A percentile compares a stretch with the other conserved stretches of the same genome.
Evolutionary conservation across 2,797 vertebrate genomes (phyloP).

Genomic region (Corythornis leucogaster): DNA sequence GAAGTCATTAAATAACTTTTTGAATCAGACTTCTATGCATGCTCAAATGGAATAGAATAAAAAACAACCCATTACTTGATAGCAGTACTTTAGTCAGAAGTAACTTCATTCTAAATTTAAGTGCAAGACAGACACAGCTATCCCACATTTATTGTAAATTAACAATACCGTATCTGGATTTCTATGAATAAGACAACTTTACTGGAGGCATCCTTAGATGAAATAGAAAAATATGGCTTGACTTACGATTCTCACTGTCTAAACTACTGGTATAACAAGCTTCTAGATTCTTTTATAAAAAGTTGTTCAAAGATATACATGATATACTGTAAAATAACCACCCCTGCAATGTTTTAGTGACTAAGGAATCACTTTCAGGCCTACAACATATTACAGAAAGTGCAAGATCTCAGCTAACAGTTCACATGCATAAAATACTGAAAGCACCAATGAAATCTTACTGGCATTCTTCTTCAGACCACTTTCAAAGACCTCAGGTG

Average conservation of each 20-base stretch:
- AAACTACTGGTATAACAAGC: neutral
- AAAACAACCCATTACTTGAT: neutral
- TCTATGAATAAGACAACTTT: neutral
- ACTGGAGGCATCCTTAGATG: neutral
- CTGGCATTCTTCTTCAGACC: constrained; percentile 78
- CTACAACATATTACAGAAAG: neutral
- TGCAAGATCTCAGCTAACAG: neutral
- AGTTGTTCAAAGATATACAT: neutral
- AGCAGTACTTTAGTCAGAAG: constrained; percentile 4
- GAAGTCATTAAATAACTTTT: neutral
- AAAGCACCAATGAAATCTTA: constrained; percentile 75
- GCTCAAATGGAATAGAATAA: neutral
- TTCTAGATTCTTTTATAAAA: neutral
- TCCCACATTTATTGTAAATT: neutral
- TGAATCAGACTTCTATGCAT: neutral
- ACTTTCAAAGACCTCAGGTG: constrained; percentile 78
- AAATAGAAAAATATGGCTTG: neutral
- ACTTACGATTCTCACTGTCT: neutral
- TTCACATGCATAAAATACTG: neutral
- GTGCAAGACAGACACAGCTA: neutral
- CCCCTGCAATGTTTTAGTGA: neutral
- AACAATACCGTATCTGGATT: neutral
- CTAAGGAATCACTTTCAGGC: neutral
- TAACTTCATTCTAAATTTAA: constrained; percentile 51
- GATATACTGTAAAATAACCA: neutral